Conservation (phyloP, 2,113 vertebrate genomes). For the Phaetusa simplex region DNA sequence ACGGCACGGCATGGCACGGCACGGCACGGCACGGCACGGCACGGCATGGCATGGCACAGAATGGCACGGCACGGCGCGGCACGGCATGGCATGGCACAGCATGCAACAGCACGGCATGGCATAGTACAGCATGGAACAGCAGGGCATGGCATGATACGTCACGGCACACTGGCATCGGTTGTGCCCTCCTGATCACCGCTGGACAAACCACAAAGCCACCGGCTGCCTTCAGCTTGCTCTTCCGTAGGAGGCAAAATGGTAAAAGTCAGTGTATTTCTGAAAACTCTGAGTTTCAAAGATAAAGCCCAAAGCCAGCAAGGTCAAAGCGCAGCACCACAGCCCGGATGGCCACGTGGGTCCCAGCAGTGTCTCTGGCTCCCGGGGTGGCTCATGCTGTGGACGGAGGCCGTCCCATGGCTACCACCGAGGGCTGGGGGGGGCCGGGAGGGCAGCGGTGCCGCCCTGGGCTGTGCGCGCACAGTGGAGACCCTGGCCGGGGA, state of each 20-base stretch:
- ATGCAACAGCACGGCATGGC: too few species aligned
- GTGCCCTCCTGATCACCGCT: not conserved
- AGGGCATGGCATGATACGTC: not conserved
- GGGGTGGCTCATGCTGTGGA: too few species aligned
- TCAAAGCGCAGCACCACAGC: not conserved
- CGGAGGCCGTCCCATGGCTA: not conserved
- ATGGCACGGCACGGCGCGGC: too few species aligned
- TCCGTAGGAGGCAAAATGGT: not conserved
- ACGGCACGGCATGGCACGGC: not conserved
- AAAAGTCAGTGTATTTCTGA: not conserved
- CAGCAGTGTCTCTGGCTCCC: not conserved
- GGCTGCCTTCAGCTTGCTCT: not conserved
- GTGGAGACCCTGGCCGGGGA: too few species aligned
- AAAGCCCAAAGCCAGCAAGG: slow-evolving; percentile 26
- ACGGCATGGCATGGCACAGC: not conserved
- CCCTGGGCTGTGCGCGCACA: accelerated
- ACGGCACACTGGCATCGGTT: not conserved
- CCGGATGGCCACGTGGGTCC: not conserved
- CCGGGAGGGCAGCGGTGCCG: not conserved
- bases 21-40: not conserved
- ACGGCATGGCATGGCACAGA: not conserved
- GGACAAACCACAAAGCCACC: not conserved
- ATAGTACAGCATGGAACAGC: too few species aligned
- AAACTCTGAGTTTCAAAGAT: not conserved
- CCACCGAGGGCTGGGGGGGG: too few species aligned